Evolutionary conservation across 2,888 invertebrate species (phyloP).

Genomic region (Pristionchus japonicus): DNA sequence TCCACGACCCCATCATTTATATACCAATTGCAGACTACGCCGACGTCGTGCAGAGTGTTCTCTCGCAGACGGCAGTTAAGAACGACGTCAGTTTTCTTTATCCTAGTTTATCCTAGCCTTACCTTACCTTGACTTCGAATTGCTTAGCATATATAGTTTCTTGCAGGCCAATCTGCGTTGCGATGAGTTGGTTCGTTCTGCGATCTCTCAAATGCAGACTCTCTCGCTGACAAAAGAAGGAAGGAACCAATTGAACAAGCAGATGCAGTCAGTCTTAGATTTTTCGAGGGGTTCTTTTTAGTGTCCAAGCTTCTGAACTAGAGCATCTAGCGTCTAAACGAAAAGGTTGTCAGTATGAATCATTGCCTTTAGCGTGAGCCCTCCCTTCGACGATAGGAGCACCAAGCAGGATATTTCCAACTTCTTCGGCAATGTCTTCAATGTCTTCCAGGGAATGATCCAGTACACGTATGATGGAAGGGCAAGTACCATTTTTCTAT

Average conservation of each 20-base stretch:
- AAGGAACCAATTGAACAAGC: constrained; percentile 54
- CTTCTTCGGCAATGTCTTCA: constrained; percentile 66
- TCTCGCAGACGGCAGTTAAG: not conserved
- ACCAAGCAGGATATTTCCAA: constrained; percentile 64
- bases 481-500: constrained; percentile 49
- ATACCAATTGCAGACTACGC: constrained; percentile 43
- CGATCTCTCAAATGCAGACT: constrained; percentile 51
- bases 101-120: not conserved
- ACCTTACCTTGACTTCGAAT: too few relatives aligned
- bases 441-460: constrained; percentile 69
- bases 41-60: constrained; percentile 43
- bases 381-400: constrained; percentile 56
- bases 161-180: not conserved
- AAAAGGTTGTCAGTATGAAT: not conserved
- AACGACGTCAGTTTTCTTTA: not conserved
- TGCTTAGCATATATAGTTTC: not conserved
- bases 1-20: too few relatives aligned
- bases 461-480: constrained; percentile 70
- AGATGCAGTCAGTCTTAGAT: constrained; percentile 13
- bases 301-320: too few relatives aligned
- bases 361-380: constrained; percentile 53
- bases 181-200: not conserved
- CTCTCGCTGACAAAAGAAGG: constrained; percentile 56
- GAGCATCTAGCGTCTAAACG: too few relatives aligned
- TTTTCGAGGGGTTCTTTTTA: not conserved